Evolutionary conservation across 2,888 invertebrate species (phyloP), one percentile per base, ranked within the genome.

Genomic region (Achlya flavicornis): DNA sequence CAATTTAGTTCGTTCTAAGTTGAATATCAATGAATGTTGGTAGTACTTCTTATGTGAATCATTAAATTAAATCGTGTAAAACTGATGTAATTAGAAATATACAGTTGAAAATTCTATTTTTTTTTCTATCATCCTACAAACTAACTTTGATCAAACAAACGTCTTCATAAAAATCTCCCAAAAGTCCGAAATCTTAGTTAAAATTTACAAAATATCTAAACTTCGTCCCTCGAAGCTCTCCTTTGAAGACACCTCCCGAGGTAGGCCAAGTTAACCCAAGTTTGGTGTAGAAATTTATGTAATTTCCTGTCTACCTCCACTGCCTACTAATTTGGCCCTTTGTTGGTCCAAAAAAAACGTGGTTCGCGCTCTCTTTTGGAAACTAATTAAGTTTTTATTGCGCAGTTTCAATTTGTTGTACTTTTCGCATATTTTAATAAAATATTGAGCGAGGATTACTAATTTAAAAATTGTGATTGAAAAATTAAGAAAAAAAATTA

Each of bases 311-410:
- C 69, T 63, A 68, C 67, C 65, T 61, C 46, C 14, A 63, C 63
- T 69, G 75, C 73, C 68, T 76, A 72, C 75, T 75, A 76, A 76
- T 76, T 76, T 71, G 63, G 64, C 12, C 62, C 57, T 74, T 70
- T 74, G 71, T 75, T 63, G 53, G 53, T 1, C 53, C 48, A 75
- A 73, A 73, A 69, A 12, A 35, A 62, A 64, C 35, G 35, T 32
- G 61, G 62, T 68, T 63, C 61, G 64, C 19, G 63, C 41, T 62
- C 59, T 48, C 67, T 64, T 71, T 74, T 61, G 70, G 65, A 74
- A 76, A 76, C 71, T 75, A 75, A 75, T 76, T 74, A 74, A 71
- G 71, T 74, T 72, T 74, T 73, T 70, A 26, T 60, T 65, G 61
- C 66, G 66, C 64, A 62, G 75, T 74, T 72, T 70, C 69, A 71